Conservation (phyloP, 2,888 invertebrate species). For the Tinea trinotella region DNA sequence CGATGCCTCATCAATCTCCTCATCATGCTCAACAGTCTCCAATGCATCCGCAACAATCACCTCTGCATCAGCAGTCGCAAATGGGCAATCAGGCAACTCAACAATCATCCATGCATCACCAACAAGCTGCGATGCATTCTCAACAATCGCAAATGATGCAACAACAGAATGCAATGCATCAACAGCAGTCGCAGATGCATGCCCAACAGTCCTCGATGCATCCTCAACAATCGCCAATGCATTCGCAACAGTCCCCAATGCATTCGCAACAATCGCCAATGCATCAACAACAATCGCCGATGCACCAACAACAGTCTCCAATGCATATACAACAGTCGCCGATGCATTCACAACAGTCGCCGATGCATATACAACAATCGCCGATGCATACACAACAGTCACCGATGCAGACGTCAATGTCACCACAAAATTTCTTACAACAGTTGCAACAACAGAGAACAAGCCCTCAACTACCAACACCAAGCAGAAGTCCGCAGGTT, state of each 20-base stretch:
- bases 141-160: constrained; percentile 21
- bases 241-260: constrained; percentile 50
- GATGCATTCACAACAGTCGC: constrained; percentile 35
- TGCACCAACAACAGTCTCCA: constrained; percentile 40
- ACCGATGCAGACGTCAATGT: constrained; percentile 30
- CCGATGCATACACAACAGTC: constrained; percentile 22
- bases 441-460: constrained; percentile 61
- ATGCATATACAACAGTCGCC: constrained; percentile 30
- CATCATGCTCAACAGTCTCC: constrained; percentile 39
- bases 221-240: constrained; percentile 46
- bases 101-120: constrained; percentile 25
- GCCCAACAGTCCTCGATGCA: constrained; percentile 39
- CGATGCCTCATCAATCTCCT: constrained; percentile 30
- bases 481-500: constrained; percentile 65
- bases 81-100: constrained; percentile 43
- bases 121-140: constrained; percentile 40
- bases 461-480: constrained; percentile 61
- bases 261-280: constrained; percentile 29
- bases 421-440: constrained; percentile 43
- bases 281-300: constrained; percentile 20
- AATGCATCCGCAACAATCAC: constrained; percentile 23
- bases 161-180: constrained; percentile 22
- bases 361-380: constrained; percentile 37
- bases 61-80: constrained; percentile 37
- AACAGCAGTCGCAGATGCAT: constrained; percentile 45